Percentiles rank a stretch among this genome's conserved stretches.
These are phyloP conservation scores for Eristalis intricaria DNA, from an alignment of 2,888 invertebrate genomes.

Conservation along the genomic window DNA sequence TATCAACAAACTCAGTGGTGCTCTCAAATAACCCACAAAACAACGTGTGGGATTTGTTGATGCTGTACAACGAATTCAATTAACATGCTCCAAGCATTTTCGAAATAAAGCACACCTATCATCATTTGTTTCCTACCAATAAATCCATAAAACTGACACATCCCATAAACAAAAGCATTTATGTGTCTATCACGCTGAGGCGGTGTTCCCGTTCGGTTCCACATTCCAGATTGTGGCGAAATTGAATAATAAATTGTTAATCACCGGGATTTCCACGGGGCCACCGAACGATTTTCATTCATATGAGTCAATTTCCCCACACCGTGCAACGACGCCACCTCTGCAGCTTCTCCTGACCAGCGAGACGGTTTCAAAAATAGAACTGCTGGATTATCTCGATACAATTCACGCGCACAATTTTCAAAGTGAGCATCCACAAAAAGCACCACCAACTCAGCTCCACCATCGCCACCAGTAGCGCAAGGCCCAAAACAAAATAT, in stretches of 20 bases:
- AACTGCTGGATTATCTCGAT: slow-evolving; percentile 43
- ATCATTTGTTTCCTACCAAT: slow-evolving; percentile 27
- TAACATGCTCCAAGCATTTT: slow-evolving; percentile 12
- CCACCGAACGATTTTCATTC: slow-evolving; percentile 41
- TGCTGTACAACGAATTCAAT: background rate
- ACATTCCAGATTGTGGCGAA: slow-evolving; percentile 56
- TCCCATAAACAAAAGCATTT: slow-evolving; percentile 37
- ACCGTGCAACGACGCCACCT: slow-evolving; percentile 1
- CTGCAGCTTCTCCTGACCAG: slow-evolving; percentile 27
- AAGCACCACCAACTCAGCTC: background rate
- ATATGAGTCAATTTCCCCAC: slow-evolving; percentile 50
- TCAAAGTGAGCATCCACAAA: slow-evolving; percentile 42
- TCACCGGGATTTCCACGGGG: slow-evolving; percentile 51
- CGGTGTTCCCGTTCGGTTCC: slow-evolving; percentile 2
- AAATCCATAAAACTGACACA: slow-evolving; percentile 49
- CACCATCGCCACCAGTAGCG: background rate
- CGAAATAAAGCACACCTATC: slow-evolving; percentile 1
- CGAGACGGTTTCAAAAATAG: slow-evolving; percentile 52
- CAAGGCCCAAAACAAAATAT: slow-evolving; percentile 36
- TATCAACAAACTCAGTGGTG: background rate
- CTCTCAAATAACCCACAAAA: background rate
- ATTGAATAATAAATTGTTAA: slow-evolving; percentile 61
- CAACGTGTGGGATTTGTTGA: background rate
- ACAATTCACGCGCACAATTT: slow-evolving; percentile 53
- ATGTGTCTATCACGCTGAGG: slow-evolving; percentile 4